Base-by-base conservation (phyloP, 2,888 invertebrate genomes). In the Temnothorax ravouxi region DNA sequence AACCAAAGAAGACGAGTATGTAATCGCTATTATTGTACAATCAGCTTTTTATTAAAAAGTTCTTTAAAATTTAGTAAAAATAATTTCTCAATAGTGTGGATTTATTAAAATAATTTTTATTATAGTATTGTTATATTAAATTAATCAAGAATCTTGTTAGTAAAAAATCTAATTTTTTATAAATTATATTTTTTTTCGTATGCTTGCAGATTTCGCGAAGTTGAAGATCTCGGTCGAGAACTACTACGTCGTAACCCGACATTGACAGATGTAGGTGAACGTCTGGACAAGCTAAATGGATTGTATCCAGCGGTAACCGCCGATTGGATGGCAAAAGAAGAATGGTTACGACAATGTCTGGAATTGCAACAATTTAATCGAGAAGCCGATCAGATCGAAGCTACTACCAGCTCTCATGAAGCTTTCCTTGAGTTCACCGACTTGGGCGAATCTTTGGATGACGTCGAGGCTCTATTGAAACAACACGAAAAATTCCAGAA, bases 371-470 rank as follows among this genome's bases (percentile, higher is more conserved):
- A 97, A 88, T 99, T 99, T 95, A 99, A 99, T 95, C 97, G 98
- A 56, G 99, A 99, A 95, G 99, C 99, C 0, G 99, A 99, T 94
- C 98, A 99, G 94, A 98, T 99, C 87, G 99, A 99, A 95, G 99
- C 99, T 0, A 97, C 98, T 15, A 98, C 98, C 71, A 98, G 98
- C 79, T 98, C 98, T 21, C 99, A 99, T 94, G 98, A 99, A 94
- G 98, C 99, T 0, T 99, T 98, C 95, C 95, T 99, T 29, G 99
- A 99, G 91, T 98, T 98, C 95, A 96, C 96, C 13, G 97, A 98
- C 89, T 96, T 98, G 64, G 99, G 99, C 88, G 97, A 97, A 85
- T 98, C 98, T 0, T 95, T 98, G 84, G 98, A 99, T 95, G 98
- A 98, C 91, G 99, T 99, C 4, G 98, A 99, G 93, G 98, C 98